phyloP scores from a whole-genome alignment of 2,888 invertebrate species.

The Chorisops tibialis region DNA sequence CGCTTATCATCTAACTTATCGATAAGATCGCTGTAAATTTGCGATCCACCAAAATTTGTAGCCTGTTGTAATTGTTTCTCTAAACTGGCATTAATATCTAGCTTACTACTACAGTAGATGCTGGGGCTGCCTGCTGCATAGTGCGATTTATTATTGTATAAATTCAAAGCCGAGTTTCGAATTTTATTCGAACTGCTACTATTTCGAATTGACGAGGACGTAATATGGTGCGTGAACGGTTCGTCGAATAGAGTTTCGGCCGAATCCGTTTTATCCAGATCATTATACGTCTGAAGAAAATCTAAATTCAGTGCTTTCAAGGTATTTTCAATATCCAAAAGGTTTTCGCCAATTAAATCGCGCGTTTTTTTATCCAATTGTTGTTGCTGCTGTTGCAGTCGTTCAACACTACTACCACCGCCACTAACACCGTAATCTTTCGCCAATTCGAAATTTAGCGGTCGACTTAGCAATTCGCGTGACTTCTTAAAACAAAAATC shows the following conservation, averaged over 20 bases:
- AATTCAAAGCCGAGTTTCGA: constrained; percentile 19
- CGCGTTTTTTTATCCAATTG: constrained; percentile 39
- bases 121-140: constrained; percentile 36
- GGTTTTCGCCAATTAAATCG: constrained; percentile 49
- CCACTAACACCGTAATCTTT: constrained; percentile 4
- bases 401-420: not conserved
- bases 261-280: constrained; percentile 52
- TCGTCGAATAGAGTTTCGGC: constrained; percentile 47
- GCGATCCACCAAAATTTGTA: constrained; percentile 37
- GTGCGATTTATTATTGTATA: not conserved
- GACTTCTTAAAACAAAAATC: constrained; percentile 72
- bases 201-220: constrained; percentile 46
- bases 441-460: constrained; percentile 47
- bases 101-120: constrained; percentile 44
- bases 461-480: constrained; percentile 63
- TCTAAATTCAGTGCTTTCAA: constrained; percentile 51
- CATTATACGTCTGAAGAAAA: constrained; percentile 52
- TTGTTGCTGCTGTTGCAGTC: constrained; percentile 28
- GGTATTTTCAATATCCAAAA: constrained; percentile 52
- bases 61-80: constrained; percentile 49
- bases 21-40: constrained; percentile 36
- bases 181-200: constrained; percentile 41
- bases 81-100: constrained; percentile 46
- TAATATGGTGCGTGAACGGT: constrained; percentile 40
- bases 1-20: constrained; percentile 49